A percentile compares a stretch with the other conserved stretches of the same genome.
phyloP scores from a whole-genome alignment of 1,140 invertebrate species.

The Helicoverpa armigera region DNA sequence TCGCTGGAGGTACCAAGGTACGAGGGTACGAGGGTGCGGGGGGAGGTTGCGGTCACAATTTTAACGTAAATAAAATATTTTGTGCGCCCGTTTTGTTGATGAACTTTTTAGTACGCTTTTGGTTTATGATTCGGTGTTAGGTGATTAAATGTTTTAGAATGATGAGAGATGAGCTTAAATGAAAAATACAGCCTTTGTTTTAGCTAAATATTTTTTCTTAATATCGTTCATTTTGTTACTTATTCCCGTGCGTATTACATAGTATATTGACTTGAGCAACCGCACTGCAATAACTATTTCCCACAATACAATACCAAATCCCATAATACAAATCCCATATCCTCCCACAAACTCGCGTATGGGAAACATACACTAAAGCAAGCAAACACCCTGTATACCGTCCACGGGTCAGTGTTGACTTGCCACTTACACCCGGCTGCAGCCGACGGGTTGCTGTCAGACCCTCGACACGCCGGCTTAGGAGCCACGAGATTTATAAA shows the following conservation, averaged over 20 bases:
- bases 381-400: not conserved
- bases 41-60: not conserved
- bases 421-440: not conserved
- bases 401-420: constrained; percentile 15
- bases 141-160: too few relatives aligned
- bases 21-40: too few relatives aligned
- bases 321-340: too few relatives aligned
- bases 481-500: not conserved
- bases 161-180: too few relatives aligned
- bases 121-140: not conserved
- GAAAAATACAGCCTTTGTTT: too few relatives aligned
- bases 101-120: not conserved
- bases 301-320: too few relatives aligned
- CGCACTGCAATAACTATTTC: too few relatives aligned
- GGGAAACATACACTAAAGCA: constrained; percentile 7
- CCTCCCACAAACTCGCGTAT: not conserved
- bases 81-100: not conserved
- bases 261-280: too few relatives aligned
- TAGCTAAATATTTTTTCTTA: too few relatives aligned
- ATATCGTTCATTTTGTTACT: too few relatives aligned
- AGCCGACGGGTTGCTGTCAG: constrained; percentile 13
- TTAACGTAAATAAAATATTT: constrained; percentile 28
- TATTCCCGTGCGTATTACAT: too few relatives aligned
- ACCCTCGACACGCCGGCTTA: not conserved
- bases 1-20: not conserved